Conservation (phyloP, 2,113 vertebrate genomes). For the Acinonyx jubatus region DNA sequence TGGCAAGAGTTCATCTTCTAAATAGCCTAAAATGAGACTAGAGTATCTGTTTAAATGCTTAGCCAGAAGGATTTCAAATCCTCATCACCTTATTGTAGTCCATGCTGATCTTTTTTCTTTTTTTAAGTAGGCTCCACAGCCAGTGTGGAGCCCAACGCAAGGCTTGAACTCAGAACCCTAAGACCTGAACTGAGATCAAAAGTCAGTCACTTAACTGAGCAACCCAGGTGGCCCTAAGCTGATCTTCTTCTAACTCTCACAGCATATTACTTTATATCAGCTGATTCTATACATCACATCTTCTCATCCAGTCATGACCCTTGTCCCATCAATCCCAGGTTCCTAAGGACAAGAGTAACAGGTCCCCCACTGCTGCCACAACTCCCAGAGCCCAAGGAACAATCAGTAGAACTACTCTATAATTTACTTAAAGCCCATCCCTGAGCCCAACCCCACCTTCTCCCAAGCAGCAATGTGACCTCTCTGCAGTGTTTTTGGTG, state of each 20-base stretch:
- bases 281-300: background rate
- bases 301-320: background rate
- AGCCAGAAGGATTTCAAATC: constrained; percentile 12
- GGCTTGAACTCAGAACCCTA: too few relatives aligned
- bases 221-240: too few relatives aligned
- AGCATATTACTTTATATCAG: background rate
- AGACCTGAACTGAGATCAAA: too few relatives aligned
- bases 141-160: too few relatives aligned
- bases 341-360: background rate
- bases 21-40: background rate
- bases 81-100: background rate
- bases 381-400: background rate
- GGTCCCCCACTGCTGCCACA: background rate
- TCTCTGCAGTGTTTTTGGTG: background rate
- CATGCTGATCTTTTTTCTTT: background rate
- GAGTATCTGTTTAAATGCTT: background rate
- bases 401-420: background rate
- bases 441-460: background rate
- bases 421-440: background rate
- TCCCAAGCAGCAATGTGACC: background rate
- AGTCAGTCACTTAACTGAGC: too few relatives aligned
- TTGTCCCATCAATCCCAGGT: background rate
- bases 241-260: background rate
- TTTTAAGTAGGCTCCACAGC: too few relatives aligned
- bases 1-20: background rate